Conservation (phyloP, 1,140 invertebrate genomes). For the Macrobrachium rosenbergii region DNA sequence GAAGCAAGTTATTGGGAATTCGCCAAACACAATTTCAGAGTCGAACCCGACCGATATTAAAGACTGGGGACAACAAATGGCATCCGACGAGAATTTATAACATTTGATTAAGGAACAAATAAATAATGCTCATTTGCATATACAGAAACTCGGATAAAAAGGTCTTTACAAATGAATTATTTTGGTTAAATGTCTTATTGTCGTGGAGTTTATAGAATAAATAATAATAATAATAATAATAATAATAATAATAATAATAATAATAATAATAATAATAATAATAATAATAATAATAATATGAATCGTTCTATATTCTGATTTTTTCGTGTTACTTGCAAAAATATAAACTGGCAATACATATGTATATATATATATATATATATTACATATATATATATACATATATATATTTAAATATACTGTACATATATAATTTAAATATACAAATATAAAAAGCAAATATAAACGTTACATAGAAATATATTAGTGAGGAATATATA, state of each 20-base stretch:
- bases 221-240: not conserved
- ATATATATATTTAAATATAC: too few relatives aligned
- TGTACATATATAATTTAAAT: too few relatives aligned
- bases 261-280: slow-evolving; percentile 24
- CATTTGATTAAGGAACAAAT: too few relatives aligned
- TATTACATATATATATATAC: not conserved
- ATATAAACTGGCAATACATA: not conserved
- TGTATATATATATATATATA: too few relatives aligned
- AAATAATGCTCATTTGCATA: not conserved
- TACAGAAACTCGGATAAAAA: not conserved
- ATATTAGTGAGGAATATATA: not conserved
- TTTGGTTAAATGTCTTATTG: not conserved
- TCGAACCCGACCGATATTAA: too few relatives aligned
- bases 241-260: slow-evolving; percentile 16
- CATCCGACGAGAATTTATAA: too few relatives aligned
- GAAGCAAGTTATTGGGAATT: too few relatives aligned
- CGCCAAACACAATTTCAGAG: too few relatives aligned
- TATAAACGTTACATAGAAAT: too few relatives aligned
- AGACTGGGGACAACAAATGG: too few relatives aligned
- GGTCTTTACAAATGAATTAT: not conserved
- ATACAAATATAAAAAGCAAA: too few relatives aligned
- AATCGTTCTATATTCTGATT: not conserved
- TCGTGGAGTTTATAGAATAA: not conserved
- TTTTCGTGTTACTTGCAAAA: not conserved
- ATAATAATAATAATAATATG: slow-evolving; percentile 19